A percentile compares a stretch with the other conserved stretches of the same genome.
phyloP scores from a whole-genome alignment of 2,797 vertebrate genomes.

The Peromyscus aztecus region DNA sequence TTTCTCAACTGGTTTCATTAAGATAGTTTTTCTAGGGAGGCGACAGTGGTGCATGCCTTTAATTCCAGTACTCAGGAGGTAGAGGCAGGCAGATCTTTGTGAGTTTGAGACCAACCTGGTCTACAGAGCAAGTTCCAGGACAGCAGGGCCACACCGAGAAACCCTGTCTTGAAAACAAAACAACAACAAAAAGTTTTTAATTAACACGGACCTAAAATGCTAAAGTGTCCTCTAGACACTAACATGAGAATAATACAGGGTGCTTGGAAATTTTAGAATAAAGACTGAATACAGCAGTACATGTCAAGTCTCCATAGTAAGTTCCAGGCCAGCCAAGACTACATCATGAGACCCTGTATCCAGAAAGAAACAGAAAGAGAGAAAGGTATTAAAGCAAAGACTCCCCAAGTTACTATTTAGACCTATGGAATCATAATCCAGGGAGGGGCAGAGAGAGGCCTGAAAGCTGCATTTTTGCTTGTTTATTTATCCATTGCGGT shows the following conservation, averaged over 20 bases:
- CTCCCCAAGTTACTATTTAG: background rate
- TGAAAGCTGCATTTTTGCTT: slow-evolving; percentile 34
- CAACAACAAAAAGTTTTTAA: background rate
- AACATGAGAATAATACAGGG: background rate
- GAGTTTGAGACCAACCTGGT: background rate
- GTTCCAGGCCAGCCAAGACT: background rate
- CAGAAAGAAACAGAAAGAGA: background rate
- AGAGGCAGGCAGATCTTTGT: background rate
- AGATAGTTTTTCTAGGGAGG: background rate
- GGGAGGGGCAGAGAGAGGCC: background rate
- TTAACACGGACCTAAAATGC: background rate
- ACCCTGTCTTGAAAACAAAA: background rate
- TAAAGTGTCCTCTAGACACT: background rate
- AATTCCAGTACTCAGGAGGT: background rate
- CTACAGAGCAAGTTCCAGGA: background rate
- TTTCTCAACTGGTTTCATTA: background rate
- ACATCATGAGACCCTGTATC: background rate
- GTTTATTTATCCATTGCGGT: background rate
- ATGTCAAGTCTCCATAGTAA: background rate
- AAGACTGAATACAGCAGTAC: background rate
- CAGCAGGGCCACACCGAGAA: background rate
- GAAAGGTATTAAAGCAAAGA: background rate
- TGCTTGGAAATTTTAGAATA: slow-evolving; percentile 37
- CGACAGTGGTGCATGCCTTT: background rate
- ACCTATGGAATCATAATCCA: slow-evolving; percentile 36